Percentiles rank a stretch among this genome's conserved stretches.
Conservation (phyloP, 1,140 invertebrate genomes). For the Trachymyrmex cornetzi region DNA sequence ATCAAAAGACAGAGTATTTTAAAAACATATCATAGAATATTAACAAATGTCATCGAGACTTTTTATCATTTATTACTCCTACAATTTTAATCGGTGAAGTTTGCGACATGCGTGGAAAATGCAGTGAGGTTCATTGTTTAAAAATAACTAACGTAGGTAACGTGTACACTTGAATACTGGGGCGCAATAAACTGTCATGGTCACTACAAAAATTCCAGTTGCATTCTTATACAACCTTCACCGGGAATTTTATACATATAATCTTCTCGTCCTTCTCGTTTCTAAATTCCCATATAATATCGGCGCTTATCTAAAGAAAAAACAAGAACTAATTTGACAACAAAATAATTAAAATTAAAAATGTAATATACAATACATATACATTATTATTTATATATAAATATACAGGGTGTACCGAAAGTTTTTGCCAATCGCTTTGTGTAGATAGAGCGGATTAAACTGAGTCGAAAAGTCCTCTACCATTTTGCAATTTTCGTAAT, state of each 20-base stretch:
- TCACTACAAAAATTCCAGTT: background rate
- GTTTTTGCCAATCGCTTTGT: no score
- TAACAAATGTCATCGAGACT: background rate
- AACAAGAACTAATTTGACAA: background rate
- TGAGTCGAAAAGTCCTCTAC: no score
- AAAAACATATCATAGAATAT: background rate
- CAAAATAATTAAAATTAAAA: background rate
- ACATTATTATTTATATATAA: background rate
- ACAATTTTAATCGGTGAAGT: background rate
- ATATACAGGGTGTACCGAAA: no score
- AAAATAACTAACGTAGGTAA: background rate
- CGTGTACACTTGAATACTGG: background rate
- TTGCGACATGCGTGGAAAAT: conserved; percentile 17
- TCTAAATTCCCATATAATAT: conserved; percentile 91
- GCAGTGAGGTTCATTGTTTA: background rate
- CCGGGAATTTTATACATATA: conserved; percentile 90
- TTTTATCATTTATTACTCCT: conserved; percentile 8
- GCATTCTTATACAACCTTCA: conserved; percentile 73
- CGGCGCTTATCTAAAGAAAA: conserved; percentile 87
- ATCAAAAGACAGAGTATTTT: background rate
- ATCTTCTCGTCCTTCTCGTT: conserved; percentile 88
- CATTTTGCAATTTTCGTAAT: no score
- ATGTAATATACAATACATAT: background rate
- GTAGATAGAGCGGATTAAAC: no score
- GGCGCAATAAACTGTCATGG: background rate